Evolutionary conservation across 2,888 invertebrate species (phyloP).

Genomic region (Cheilosia scutellata): DNA sequence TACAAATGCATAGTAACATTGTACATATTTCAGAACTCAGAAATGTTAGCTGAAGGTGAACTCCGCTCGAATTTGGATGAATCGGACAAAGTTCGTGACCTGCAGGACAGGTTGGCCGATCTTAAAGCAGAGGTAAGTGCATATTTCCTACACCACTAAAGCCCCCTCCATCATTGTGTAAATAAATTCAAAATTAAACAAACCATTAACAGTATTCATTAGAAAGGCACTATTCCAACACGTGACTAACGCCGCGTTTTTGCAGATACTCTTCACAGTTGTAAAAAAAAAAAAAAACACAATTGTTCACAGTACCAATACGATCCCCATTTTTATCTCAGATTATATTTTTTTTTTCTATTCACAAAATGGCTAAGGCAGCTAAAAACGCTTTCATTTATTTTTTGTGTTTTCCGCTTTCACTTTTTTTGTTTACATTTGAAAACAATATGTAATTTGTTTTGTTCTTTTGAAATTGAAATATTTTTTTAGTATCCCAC

Average conservation of each 20-base stretch:
- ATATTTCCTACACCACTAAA: slow-evolving; percentile 40
- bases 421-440: slow-evolving; percentile 57
- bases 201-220: slow-evolving; percentile 67
- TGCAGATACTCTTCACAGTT: slow-evolving; percentile 51
- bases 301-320: slow-evolving; percentile 38
- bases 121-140: slow-evolving; percentile 94
- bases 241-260: slow-evolving; percentile 47
- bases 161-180: slow-evolving; percentile 59
- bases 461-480: slow-evolving; percentile 74
- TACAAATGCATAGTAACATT: too few relatives aligned
- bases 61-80: slow-evolving; percentile 93
- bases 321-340: slow-evolving; percentile 30
- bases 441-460: slow-evolving; percentile 61
- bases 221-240: slow-evolving; percentile 66
- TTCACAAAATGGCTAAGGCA: slow-evolving; percentile 53
- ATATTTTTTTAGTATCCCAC: slow-evolving; percentile 90
- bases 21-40: slow-evolving; percentile 90
- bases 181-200: slow-evolving; percentile 57
- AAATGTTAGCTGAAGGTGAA: slow-evolving; percentile 96
- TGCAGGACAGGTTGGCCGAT: slow-evolving; percentile 96
- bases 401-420: slow-evolving; percentile 57
- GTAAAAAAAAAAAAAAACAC: slow-evolving; percentile 30
- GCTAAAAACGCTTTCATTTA: slow-evolving; percentile 71
- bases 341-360: slow-evolving; percentile 43
- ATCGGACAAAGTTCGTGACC: slow-evolving; percentile 93